These are phyloP conservation scores for Vulpes lagopus DNA, from an alignment of 2,113 vertebrate species.

Conservation along the genomic window DNA sequence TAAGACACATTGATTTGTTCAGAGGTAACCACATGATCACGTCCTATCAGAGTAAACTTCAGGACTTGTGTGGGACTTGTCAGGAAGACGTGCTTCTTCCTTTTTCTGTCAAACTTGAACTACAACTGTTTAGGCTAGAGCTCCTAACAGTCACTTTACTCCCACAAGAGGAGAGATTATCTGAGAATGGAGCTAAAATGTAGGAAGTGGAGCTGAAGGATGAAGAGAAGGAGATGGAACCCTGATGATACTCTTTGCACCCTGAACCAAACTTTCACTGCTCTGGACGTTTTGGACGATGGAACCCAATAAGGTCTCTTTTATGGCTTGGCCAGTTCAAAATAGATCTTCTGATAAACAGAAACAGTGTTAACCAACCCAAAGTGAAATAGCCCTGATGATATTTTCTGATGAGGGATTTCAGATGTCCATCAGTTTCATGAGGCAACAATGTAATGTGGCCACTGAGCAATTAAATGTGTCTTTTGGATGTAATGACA, in stretches of 20 bases:
- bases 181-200: not conserved
- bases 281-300: not conserved
- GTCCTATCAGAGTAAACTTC: not conserved
- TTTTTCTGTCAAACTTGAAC: not conserved
- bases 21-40: not conserved
- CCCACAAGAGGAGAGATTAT: not conserved
- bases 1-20: not conserved
- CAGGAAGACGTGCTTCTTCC: not conserved
- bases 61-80: not conserved
- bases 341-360: not conserved
- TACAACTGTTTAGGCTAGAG: not conserved
- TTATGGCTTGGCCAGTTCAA: not conserved
- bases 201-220: not conserved
- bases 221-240: not conserved
- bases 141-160: not conserved
- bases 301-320: not conserved
- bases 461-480: not conserved
- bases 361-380: not conserved
- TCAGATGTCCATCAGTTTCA: not conserved
- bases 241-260: not conserved
- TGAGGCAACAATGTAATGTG: not conserved
- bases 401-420: not conserved
- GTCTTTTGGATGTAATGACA: not conserved
- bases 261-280: not conserved
- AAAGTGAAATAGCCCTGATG: not conserved